Evolutionary conservation across 2,797 vertebrate species (phyloP).

Genomic region (Corythornis leucogaster): DNA sequence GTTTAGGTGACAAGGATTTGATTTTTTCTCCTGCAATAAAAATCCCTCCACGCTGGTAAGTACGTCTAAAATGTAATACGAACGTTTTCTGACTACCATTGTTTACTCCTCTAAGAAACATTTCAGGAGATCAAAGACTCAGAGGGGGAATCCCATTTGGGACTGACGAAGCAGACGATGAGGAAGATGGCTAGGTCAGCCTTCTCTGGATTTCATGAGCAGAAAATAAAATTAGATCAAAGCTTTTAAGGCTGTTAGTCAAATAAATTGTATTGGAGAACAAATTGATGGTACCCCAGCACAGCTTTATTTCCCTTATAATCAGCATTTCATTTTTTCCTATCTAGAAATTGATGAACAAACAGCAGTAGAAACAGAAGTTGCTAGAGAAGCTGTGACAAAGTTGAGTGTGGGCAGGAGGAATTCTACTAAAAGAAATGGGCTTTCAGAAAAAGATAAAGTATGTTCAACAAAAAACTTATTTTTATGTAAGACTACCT

Average conservation of each 20-base stretch:
- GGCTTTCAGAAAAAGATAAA: not conserved
- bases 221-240: constrained; percentile 76
- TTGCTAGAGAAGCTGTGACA: not conserved
- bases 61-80: constrained; percentile 53
- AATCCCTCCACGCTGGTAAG: constrained; percentile 70
- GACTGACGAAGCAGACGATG: constrained; percentile 25
- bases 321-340: constrained; percentile 66
- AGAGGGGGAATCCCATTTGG: not conserved
- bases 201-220: constrained; percentile 69
- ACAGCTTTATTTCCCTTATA: constrained; percentile 63
- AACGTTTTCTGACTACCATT: constrained; percentile 60
- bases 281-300: constrained; percentile 44
- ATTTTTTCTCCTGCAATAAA: constrained; percentile 80
- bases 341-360: constrained; percentile 42
- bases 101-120: constrained; percentile 71
- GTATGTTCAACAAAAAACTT: not conserved
- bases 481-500: not conserved
- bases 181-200: constrained; percentile 52
- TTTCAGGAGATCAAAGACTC: not conserved
- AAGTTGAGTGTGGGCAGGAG: not conserved
- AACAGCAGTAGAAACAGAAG: not conserved
- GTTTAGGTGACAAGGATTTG: constrained; percentile 86
- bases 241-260: constrained; percentile 76
- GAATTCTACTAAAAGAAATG: not conserved
- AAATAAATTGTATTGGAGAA: constrained; percentile 73